Base-by-base conservation (phyloP, 2,113 vertebrate species). In the Eurystomus gularis region DNA sequence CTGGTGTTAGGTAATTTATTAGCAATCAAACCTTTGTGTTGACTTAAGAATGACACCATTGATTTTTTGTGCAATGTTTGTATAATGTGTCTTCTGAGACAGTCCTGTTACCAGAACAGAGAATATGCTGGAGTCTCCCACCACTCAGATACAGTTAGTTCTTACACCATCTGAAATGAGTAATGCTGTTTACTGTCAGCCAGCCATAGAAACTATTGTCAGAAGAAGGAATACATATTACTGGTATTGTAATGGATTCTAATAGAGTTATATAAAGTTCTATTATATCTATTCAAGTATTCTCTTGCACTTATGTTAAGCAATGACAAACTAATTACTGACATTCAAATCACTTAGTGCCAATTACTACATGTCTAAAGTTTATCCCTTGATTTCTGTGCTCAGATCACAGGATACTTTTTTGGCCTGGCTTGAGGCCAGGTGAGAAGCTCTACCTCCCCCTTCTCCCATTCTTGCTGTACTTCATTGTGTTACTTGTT, bases 311-410 rank as follows among this genome's bases (percentile, higher is more conserved):
- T 94, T 84, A 62, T 31, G 37, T 72, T 93, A 86, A 86, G 62
- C 39, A 90, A 86, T 24, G 82, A 93, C 70, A 91, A 85, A 77
- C 48, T 94, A 93, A 87, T 97, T 95, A 95, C 62, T 69, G 75
- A 73, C 37, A 40, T 68, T 97, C 46, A 94, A 18, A 95, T 94
- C 89, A 91, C 64, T 91, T 93, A 86, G 55, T 82, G 44, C 40
- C 62, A 68, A 65, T 96, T 95, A 93, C 60, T 80, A 19, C 49
- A 54, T n/a, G 73, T 81, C 73, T 46, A 49, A 94, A 93, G 28
- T 73, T 61, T 51, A 54, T 77, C 60, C 65, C 94, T 96, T 94
- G 78, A 93, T 96, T 97, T 97, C 61, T 49, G 49, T 7, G 14
- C 35, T 85, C 70, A 61, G 48, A 91, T 88, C 90, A 95, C 68